A percentile compares a stretch with the other conserved stretches of the same genome.
phyloP scores from a whole-genome alignment of 2,797 vertebrate species.

The Tenualosa thibaudeaui region DNA sequence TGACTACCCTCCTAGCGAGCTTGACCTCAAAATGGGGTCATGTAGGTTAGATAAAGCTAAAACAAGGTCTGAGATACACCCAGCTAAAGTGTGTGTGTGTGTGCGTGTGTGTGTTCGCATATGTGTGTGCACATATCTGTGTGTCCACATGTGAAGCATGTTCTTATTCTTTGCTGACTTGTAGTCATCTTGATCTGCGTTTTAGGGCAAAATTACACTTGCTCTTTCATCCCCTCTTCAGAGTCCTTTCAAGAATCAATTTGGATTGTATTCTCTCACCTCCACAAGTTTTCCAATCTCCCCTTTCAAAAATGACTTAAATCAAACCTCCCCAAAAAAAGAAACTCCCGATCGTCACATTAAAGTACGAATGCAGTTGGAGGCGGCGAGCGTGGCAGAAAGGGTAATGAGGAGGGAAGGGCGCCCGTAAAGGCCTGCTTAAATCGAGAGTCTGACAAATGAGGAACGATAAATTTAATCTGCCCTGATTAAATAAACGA shows the following conservation, averaged over 20 bases:
- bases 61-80: conserved; percentile 37
- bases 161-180: neutral
- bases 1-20: conserved; percentile 6
- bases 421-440: conserved; percentile 52
- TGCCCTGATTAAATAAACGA: conserved; percentile 58
- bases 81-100: conserved; percentile 41
- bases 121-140: conserved; percentile 34
- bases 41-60: conserved; percentile 7
- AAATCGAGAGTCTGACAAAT: conserved; percentile 45
- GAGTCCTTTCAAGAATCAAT: conserved; percentile 54
- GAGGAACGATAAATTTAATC: conserved; percentile 59
- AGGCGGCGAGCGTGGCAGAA: conserved; percentile 29
- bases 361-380: conserved; percentile 33
- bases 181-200: neutral
- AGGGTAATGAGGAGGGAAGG: conserved; percentile 51
- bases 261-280: conserved; percentile 46
- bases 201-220: conserved; percentile 7
- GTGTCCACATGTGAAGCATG: neutral
- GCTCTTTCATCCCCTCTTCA: conserved; percentile 47
- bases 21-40: conserved; percentile 17
- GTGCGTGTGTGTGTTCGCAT: conserved; percentile 38
- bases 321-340: conserved; percentile 16
- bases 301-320: conserved; percentile 35
- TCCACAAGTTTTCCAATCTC: conserved; percentile 30
- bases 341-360: conserved; percentile 35